Base-by-base conservation (phyloP, 2,797 vertebrate species). In the Propithecus perrieri region DNA sequence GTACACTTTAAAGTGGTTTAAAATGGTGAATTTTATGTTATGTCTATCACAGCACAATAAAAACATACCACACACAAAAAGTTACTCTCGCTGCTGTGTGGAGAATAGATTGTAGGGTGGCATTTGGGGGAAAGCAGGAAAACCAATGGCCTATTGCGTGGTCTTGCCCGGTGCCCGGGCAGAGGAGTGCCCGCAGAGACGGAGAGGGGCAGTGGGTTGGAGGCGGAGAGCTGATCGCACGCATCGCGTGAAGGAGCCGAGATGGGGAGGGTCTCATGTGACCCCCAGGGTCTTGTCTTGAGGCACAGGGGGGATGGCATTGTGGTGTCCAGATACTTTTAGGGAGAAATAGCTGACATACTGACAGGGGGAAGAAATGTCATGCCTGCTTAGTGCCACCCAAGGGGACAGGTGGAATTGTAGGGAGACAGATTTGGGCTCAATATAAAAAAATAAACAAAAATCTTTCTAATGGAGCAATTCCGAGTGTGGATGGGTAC, bases 61-160 rank as follows among this genome's bases (percentile, higher is more conserved):
- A 79, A 86, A 84, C 22, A n/a, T 4, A 46, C n/a, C 35, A 50
- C 17, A 69, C 6, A 79, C 0, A 10, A 28, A 80, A 59, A 59
- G 28, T 53, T 33, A 78, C 35, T 28, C 11, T 12, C 50, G 17
- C 50, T 74, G 26, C 43, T 22, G 2, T 9, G 6, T 63, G 41
- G 63, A 13, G 76, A 79, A n/a, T 7, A 33, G 48, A 18, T 18
- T 74, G 48, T 22, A 12, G 53, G 59, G 46, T 10, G 41, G 50
- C 48, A 2, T 5, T 43, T 43, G 35, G 38, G 2, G 9, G 50
- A 2, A 20, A 48, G 28, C 14, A 48, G 22, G 41, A 57, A 67
- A 43, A 22, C 78, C 15, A 53, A 2, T 1, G 7, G 4, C 0
- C 30, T 76, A 7, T 11, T 8, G 5, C 1, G 0, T 11, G 7